Conservation (phyloP, 1,140 invertebrate species). For the Sitophilus oryzae region DNA sequence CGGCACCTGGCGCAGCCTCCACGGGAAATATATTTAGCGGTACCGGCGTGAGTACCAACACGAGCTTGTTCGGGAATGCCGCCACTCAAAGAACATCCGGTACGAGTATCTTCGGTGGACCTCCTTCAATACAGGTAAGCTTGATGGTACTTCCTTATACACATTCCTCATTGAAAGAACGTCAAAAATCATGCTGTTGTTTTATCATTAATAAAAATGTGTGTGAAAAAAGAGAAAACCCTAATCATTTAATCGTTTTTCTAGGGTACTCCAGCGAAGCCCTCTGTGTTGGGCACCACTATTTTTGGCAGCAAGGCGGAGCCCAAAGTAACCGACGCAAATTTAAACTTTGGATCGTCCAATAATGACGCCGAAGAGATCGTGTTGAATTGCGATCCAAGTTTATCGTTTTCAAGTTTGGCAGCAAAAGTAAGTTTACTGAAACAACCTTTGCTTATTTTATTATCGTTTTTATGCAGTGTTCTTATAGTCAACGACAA, state of each 20-base stretch:
- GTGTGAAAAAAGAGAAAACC: too few species aligned
- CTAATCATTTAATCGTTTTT: too few species aligned
- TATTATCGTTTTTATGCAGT: too few species aligned
- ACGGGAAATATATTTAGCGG: background rate
- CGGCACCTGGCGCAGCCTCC: background rate
- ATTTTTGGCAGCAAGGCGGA: slow-evolving; percentile 21
- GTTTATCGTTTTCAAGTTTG: slow-evolving; percentile 42
- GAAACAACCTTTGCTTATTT: too few species aligned
- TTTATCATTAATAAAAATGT: too few species aligned
- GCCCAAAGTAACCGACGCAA: slow-evolving; percentile 16
- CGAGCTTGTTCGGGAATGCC: background rate
- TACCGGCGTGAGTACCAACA: slow-evolving; percentile 5
- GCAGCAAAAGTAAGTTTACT: slow-evolving; percentile 32
- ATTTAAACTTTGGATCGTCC: slow-evolving; percentile 20
- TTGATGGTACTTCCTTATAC: background rate
- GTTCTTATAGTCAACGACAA: too few species aligned
- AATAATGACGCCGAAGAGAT: slow-evolving; percentile 29
- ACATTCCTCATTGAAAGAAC: too few species aligned
- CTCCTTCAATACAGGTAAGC: background rate
- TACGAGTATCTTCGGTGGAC: slow-evolving; percentile 16
- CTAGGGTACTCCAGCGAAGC: too few species aligned
- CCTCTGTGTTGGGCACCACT: slow-evolving; percentile 9
- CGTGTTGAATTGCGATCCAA: slow-evolving; percentile 31
- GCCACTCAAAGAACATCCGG: background rate
- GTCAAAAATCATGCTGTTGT: too few species aligned